phyloP scores from a whole-genome alignment of 2,113 vertebrate species.

The Eudyptes chrysolophus region DNA sequence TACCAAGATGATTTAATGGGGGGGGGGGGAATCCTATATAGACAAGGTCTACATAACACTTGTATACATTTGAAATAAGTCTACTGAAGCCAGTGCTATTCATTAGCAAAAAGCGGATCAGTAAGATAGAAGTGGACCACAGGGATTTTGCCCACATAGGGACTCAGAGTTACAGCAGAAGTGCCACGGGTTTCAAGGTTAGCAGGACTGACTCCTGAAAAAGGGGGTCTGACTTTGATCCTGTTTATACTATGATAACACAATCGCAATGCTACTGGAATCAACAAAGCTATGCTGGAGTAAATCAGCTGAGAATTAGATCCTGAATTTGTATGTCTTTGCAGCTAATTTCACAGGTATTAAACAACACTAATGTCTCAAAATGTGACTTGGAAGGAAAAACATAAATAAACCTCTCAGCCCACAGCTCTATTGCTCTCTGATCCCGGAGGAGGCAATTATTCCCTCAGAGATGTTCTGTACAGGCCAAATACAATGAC shows the following conservation, averaged over 20 bases:
- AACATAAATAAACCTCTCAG: neutral
- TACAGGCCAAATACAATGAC: neutral
- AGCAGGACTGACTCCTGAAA: neutral
- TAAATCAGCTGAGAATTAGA: neutral
- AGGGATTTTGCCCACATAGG: neutral
- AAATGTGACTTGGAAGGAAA: neutral
- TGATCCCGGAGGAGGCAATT: neutral
- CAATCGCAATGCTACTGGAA: neutral
- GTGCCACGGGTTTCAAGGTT: neutral
- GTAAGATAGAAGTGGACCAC: neutral
- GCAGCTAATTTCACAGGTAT: neutral
- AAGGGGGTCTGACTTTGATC: neutral
- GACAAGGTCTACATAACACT: neutral
- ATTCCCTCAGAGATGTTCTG: neutral
- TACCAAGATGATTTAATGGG: neutral
- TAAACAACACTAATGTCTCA: neutral
- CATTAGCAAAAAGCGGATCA: neutral
- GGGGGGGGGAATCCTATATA: neutral
- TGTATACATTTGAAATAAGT: neutral
- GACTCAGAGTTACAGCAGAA: neutral
- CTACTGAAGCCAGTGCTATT: neutral
- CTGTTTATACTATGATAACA: neutral
- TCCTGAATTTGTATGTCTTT: neutral
- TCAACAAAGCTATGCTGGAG: neutral
- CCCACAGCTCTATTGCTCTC: neutral